Base-by-base conservation (phyloP, 2,888 invertebrate species). In the Chaetogeoica ovagalla region DNA sequence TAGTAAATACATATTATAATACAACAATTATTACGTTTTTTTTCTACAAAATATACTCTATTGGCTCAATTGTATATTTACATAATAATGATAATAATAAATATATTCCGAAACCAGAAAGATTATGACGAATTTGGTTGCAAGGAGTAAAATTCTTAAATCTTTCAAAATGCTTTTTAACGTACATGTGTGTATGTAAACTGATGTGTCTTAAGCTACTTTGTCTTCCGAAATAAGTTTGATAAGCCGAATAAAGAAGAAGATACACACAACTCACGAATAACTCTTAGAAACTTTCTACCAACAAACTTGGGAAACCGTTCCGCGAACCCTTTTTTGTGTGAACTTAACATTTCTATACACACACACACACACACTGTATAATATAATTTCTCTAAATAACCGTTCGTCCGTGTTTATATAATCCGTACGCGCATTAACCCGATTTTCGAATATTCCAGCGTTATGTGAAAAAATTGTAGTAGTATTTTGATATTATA, bases 241-340 rank as follows among this genome's bases (percentile, higher is more conserved):
- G 6, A 71, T 63, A 73, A 73, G 17, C 11, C 37, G 17, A 62
- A 55, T 30, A 30, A 63, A 55, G n/a, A 52, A 74, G 55, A 15
- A 68, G 21, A 68, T 15, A 7, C 43, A 62, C 15, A 43, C 43
- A 48, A 48, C 48, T 48, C 48, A 13, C 48, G 13, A 39, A 15
- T 59, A 59, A 59, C 57, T 71, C 9, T 15, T 57, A 21, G 39
- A 39, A 19, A 72, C 60, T 72, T 72, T 72, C 48, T 60, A 48
- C 8, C 23, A 15, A 30, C 30, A 48, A 72, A 72, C 60, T 60
- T 48, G 2, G 48, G 43, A 19, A 8, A 30, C 30, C 17, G 23
- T 60, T 72, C 48, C 48, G 13, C 48, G 13, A 72, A 62, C 60
- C 23, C 23, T 72, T 72, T 72, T 71, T 60, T 17, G 11, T 4